Evolutionary conservation across 2,797 vertebrate species (phyloP).

Genomic region (Merluccius polli): DNA sequence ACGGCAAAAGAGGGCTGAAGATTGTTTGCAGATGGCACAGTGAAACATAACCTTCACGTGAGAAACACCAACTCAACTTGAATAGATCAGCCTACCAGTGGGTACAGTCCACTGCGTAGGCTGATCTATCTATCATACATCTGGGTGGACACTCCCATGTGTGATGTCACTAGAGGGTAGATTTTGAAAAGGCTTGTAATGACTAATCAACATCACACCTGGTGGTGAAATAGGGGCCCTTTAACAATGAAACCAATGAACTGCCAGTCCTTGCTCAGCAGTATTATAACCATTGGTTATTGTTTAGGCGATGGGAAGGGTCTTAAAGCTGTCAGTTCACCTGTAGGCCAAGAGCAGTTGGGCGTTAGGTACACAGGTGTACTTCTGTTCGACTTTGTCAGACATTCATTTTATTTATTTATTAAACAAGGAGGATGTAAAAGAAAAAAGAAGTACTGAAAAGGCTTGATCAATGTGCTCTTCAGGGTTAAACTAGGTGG

Average conservation of each 20-base stretch:
- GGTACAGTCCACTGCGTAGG: neutral
- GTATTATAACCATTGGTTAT: no score
- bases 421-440: conserved; percentile 8
- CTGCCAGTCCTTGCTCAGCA: no score
- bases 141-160: neutral
- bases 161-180: no score
- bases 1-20: neutral
- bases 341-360: conserved; percentile 40
- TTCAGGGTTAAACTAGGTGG: conserved; percentile 60
- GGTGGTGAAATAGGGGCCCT: neutral
- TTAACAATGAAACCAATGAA: no score
- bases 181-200: neutral
- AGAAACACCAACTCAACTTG: neutral
- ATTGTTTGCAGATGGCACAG: no score
- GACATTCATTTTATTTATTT: conserved; percentile 31
- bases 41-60: no score
- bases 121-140: conserved; percentile 1
- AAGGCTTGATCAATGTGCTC: conserved; percentile 64
- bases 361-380: conserved; percentile 54
- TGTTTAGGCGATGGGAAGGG: neutral
- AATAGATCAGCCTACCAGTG: conserved; percentile 5
- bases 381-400: conserved; percentile 67
- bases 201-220: neutral
- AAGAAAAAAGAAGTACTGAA: conserved; percentile 56
- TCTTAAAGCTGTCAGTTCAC: conserved; percentile 24